These are phyloP conservation scores for Tupiocoris notatus DNA, from an alignment of 2,888 invertebrate species.

Conservation along the genomic window DNA sequence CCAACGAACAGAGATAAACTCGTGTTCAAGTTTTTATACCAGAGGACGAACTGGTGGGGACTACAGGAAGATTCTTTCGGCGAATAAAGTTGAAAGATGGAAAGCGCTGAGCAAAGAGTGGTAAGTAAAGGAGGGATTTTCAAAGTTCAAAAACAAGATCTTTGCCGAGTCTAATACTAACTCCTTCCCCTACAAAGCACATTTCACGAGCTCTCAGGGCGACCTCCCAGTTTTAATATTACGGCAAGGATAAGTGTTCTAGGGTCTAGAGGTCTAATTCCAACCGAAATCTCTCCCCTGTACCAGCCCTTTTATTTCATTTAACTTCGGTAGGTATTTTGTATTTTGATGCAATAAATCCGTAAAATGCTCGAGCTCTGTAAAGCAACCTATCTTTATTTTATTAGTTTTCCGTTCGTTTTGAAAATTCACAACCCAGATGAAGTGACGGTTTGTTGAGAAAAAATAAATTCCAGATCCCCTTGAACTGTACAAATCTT, in stretches of 20 bases:
- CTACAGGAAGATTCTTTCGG: not conserved
- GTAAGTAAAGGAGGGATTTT: slow-evolving; percentile 4
- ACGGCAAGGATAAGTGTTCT: slow-evolving; percentile 20
- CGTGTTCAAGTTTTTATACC: slow-evolving; percentile 34
- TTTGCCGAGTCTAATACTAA: slow-evolving; percentile 23
- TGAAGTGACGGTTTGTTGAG: too few species aligned
- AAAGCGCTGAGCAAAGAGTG: not conserved
- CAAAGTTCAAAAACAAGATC: slow-evolving; percentile 31
- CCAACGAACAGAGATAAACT: slow-evolving; percentile 33
- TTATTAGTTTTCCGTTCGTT: too few species aligned
- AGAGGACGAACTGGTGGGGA: not conserved
- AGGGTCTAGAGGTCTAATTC: slow-evolving; percentile 31
- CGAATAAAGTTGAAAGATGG: not conserved
- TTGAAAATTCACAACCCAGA: too few species aligned
- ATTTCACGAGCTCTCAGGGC: not conserved
- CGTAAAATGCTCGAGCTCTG: too few species aligned
- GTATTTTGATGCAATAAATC: too few species aligned
- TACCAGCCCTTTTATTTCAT: not conserved
- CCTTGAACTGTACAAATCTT: too few species aligned
- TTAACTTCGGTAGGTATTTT: too few species aligned
- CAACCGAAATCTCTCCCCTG: not conserved
- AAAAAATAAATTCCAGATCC: too few species aligned
- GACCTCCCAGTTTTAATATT: slow-evolving; percentile 22
- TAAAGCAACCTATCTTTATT: too few species aligned
- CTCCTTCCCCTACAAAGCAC: not conserved